Base-by-base conservation (phyloP, 2,888 invertebrate genomes). In the Papilio demoleus region DNA sequence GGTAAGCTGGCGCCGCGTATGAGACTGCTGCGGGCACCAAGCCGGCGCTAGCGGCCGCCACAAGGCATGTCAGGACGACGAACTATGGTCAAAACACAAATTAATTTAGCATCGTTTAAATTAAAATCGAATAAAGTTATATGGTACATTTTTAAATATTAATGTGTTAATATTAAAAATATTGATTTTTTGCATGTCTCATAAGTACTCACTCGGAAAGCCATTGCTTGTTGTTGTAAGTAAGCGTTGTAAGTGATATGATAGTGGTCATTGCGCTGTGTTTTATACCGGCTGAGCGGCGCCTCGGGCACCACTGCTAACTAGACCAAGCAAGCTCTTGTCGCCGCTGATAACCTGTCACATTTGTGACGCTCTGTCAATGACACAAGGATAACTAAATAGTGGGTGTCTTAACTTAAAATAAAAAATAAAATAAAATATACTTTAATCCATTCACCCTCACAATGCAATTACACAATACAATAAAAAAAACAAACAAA, bases 1-100 rank as follows among this genome's bases (percentile, higher is more conserved):
- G 79, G 77, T 82, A 81, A 0, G 77, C 80, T 0, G 81, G 78
- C 1, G 81, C 74, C 45, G 76, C 73, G 70, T 77, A 76, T 12
- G 76, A 72, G 19, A 42, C 38, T 14, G 75, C 77, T 5, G 78
- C 77, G 3, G 84, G 81, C 70, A 89, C 70, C 8, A 87, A 73
- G 6, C 87, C 85, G 36, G 86, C 84, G 72, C 77, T 83, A 36
- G 79, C 82, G 27, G 81, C 79, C n/a, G 83, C 85, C 50, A 85
- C 74, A 74, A 87, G 70, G 74, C 83, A 85, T 66, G 80, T 78
- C 69, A 88, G 74, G 45, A 83, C 76, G 70, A 86, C 76, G 70
- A 85, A 78, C 88, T 88, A 17, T 42, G 17, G 17, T 42, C 42
- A 17, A 17, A 42, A 42, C 8, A 42, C 2, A 42, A 42, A 42